Percentiles rank a stretch among this genome's conserved stretches.
These are phyloP conservation scores for Leptonema lineaticorne DNA, from an alignment of 1,140 invertebrate species.

Conservation along the genomic window DNA sequence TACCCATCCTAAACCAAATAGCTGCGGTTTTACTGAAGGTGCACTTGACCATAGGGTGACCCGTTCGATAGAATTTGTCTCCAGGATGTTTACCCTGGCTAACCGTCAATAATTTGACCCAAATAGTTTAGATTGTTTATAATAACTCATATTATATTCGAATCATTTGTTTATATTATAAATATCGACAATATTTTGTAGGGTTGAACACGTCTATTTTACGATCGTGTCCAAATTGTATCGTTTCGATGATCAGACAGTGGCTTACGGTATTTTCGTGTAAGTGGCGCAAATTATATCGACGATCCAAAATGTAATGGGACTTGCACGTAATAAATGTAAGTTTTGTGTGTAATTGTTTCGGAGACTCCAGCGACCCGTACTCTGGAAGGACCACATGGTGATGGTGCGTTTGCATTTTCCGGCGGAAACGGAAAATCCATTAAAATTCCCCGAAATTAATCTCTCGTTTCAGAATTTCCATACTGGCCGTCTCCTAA, in stretches of 20 bases:
- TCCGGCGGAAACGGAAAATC: slow-evolving; percentile 27
- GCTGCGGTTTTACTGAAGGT: slow-evolving; percentile 18
- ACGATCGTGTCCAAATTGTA: too few relatives aligned
- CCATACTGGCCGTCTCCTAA: slow-evolving; percentile 32
- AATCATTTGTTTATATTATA: too few relatives aligned
- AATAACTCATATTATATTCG: too few relatives aligned
- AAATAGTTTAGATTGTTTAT: slow-evolving; percentile 11
- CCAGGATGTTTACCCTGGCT: slow-evolving; percentile 6
- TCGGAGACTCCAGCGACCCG: too few relatives aligned
- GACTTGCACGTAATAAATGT: too few relatives aligned
- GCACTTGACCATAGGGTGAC: slow-evolving; percentile 14
- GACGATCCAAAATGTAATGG: too few relatives aligned
- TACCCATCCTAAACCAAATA: slow-evolving; percentile 19
- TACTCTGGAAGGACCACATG: slow-evolving; percentile 1
- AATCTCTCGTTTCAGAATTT: slow-evolving; percentile 34
- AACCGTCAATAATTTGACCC: slow-evolving; percentile 18
- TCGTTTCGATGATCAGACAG: too few relatives aligned
- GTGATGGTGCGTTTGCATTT: slow-evolving; percentile 23
- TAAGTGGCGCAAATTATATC: too few relatives aligned
- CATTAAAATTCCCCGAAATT: slow-evolving; percentile 38
- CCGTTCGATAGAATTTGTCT: slow-evolving; percentile 19
- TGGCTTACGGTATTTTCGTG: too few relatives aligned
- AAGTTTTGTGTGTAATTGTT: too few relatives aligned
- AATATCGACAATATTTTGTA: too few relatives aligned
- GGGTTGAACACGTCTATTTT: too few relatives aligned